Evolutionary conservation across 2,113 vertebrate species (phyloP), one percentile per base, ranked within the genome.

Genomic region (Tachuris rubrigastra): DNA sequence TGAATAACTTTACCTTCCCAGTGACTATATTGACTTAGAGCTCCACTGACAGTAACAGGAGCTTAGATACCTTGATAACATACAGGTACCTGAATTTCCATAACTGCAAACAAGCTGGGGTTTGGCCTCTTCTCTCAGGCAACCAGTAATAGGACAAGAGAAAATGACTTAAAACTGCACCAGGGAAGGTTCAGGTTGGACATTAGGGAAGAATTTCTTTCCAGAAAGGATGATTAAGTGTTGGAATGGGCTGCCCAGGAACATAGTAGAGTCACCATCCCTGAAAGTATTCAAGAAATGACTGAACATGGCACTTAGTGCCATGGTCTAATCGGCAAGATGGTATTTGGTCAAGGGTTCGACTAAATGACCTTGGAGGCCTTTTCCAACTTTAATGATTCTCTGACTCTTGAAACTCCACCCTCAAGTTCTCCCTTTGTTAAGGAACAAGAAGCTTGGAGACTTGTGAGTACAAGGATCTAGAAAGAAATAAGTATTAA

Each of bases 271-370:
- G 13, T 39, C 28, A 75, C 20, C 13, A 60, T 6, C 28, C 10
- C 28, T 53, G n/a, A 11, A 25, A 47, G 17, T 10, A 24, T 31
- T 60, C n/a, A 39, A 8, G 53, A 75, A 47, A 53, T 62, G 9
- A 22, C 6, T 67, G 53, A 6, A 16, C 0, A 0, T 12, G 20
- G 28, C 6, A 14, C 9, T 46, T n/a, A 23, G 16, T 18, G 69
- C 33, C 20, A 12, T 6, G 15, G 10, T 39, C n/a, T 41, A 2
- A n/a, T 68, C 60, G 46, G 10, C 10, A 46, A 37, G 23, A 4
- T 24, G 28, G 10, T 30, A 17, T n/a, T 59, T 30, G 60, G 13
- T 39, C n/a, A 60, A 46, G 39, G 42, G 28, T n/a, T 60, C 12
- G 33, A n/a, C 24, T 89, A 44, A 11, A 28, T 74, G 35, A 46